Evolutionary conservation across 2,797 vertebrate genomes (phyloP), one percentile per base, ranked within the genome.

Genomic region (Phoebastria nigripes): DNA sequence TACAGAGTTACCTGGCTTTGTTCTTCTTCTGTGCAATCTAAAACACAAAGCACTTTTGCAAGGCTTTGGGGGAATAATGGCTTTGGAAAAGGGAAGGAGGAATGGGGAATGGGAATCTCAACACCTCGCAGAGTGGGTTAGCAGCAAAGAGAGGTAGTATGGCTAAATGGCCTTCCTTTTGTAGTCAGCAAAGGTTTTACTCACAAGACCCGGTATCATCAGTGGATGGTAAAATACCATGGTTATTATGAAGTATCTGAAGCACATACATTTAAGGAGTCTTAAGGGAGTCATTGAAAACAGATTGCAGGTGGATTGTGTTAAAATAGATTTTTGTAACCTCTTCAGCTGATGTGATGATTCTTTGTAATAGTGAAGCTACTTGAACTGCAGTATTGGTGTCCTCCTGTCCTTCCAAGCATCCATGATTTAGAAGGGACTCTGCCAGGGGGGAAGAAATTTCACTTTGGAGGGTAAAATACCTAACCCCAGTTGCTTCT

Each of bases 301-400:
- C 22, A 70, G 74, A 93, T 89, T 94, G 88, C 83, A 80, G 90
- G 83, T 89, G 47, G 66, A 74, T 94, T 77, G 87, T 54, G 59
- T 95, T 94, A 84, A 87, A 94, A 87, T 82, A 71, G 51, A 52
- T 93, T 93, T 97, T 94, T 87, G 66, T 92, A 84, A 92, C 73
- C 55, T 82, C 69, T 93, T 80, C 79, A 44, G 26, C 47, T 66
- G 66, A 91, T 81, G 54, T 66, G 80, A 73, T 89, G 58, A 52
- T 94, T 94, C 87, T 52, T 93, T 73, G 67, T 82, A 76, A 73
- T 67, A 59, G 22, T 25, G 55, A 88, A 54, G 46, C 55, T 87
- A 33, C 61, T 77, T 29, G 3, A 67, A 90, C 56, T 51, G 13
- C 41, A 31, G 1, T 82, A 37, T 19, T 66, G 25, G 29, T 87